A percentile compares a stretch with the other conserved stretches of the same genome.
These are phyloP conservation scores for Hemistola chrysoprasaria DNA, from an alignment of 2,888 invertebrate genomes.

Conservation along the genomic window DNA sequence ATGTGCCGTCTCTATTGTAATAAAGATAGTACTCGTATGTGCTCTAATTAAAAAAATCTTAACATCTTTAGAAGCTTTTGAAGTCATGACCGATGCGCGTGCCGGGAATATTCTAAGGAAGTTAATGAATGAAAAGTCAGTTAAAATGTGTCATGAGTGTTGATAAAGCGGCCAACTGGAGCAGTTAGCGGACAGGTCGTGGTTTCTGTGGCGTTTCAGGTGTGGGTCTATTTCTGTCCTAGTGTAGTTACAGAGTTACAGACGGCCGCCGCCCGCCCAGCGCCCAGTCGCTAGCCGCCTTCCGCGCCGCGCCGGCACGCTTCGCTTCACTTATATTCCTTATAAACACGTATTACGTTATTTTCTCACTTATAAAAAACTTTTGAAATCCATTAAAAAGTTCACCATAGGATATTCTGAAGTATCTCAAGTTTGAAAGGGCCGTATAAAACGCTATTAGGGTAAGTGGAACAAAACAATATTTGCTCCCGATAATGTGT, in stretches of 20 bases:
- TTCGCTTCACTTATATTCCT: constrained; percentile 21
- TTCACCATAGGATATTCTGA: constrained; percentile 17
- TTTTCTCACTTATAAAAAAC: constrained; percentile 1
- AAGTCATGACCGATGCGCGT: neutral
- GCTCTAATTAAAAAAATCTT: constrained; percentile 4
- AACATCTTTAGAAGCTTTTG: neutral
- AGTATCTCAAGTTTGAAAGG: constrained; percentile 32
- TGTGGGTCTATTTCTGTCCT: constrained; percentile 73
- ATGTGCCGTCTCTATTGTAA: constrained; percentile 22
- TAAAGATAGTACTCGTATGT: constrained; percentile 7
- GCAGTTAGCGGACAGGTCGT: constrained; percentile 59
- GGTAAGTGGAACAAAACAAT: constrained; percentile 54
- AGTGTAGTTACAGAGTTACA: constrained; percentile 38
- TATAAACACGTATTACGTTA: constrained; percentile 7
- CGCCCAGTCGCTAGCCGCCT: constrained; percentile 58
- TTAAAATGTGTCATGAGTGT: constrained; percentile 54
- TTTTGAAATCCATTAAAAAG: constrained; percentile 4
- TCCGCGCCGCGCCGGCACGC: constrained; percentile 42
- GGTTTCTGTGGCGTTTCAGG: constrained; percentile 66
- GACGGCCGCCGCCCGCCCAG: constrained; percentile 43
- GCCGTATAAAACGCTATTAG: constrained; percentile 39
- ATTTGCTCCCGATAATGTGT: constrained; percentile 40
- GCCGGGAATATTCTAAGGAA: constrained; percentile 19
- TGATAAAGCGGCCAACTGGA: constrained; percentile 60
- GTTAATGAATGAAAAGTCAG: constrained; percentile 27